Base-by-base conservation (phyloP, 2,888 invertebrate species). In the Sipha maydis region DNA sequence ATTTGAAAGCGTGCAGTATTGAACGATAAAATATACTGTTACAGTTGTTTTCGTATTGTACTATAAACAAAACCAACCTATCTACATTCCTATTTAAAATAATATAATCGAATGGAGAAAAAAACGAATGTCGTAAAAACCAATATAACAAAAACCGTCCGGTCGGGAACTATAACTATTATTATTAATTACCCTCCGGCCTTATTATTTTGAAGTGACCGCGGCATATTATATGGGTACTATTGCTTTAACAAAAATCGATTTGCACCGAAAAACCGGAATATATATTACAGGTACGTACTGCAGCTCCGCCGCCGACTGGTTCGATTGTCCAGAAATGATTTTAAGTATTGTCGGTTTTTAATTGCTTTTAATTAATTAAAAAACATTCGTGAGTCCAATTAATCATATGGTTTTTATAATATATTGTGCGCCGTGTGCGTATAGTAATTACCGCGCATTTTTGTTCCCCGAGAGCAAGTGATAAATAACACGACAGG, bases 291-390 rank as follows among this genome's bases (percentile, higher is more conserved):
- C 5, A 61, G 61, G 61, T 61, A 61, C 41, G 41, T 41, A 28
- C 69, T 7, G 67, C n/a, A n/a, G 25, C 25, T 21, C n/a, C 8
- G 25, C 61, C 61, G 76, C 31, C 73, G 83, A 83, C 83, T 75
- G 83, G 73, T 77, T 76, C 77, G 77, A 85, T 77, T 85, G 85
- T 77, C 85, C 85, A 69, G 85, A 69, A 77, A 78, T 17, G 19
- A 85, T 85, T 54, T 77, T 78, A 48, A 71, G 77, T 85, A 78
- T 78, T 85, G 85, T 85, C 77, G 77, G 67, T 80, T 80, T 83
- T 84, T 84, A 84, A 84, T 84, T 84, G 76, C 84, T 61, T 84
- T 84, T 76, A 76, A 84, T 84, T 84, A 84, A 84, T 84, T 84
- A 84, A 84, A 84, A 84, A 75, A 61, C 84, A 56, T 83, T 67